Percentiles rank a stretch among this genome's conserved stretches.
Evolutionary conservation across 2,888 invertebrate genomes (phyloP).

Genomic region (Graphium colonna): DNA sequence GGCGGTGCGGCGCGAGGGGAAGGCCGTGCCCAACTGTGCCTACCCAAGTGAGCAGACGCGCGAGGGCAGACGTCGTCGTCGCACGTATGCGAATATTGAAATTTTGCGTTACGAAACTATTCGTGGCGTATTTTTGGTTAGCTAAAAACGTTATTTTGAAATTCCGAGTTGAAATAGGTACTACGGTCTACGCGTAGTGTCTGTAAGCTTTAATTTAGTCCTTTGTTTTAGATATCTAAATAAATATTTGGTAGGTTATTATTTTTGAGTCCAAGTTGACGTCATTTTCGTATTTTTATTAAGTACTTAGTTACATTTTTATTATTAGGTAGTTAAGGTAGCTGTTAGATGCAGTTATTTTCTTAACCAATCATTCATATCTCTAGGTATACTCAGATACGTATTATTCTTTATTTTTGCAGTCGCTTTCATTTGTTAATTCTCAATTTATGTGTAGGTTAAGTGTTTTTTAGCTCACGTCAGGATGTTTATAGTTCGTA

Average conservation of each 20-base stretch:
- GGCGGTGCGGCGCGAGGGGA: conserved; percentile 5
- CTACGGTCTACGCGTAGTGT: conserved; percentile 12
- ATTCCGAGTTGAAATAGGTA: conserved; percentile 13
- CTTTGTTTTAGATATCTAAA: conserved; percentile 17
- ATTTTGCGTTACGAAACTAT: background rate
- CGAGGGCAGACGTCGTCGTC: background rate
- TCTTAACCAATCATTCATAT: background rate
- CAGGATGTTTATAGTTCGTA: background rate
- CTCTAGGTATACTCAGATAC: conserved; percentile 2
- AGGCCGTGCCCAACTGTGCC: background rate
- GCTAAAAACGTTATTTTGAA: conserved; percentile 6
- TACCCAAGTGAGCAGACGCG: background rate
- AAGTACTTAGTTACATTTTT: background rate
- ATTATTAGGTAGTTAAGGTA: background rate
- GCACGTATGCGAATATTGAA: background rate
- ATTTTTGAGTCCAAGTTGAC: conserved; percentile 9
- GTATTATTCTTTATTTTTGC: conserved; percentile 1
- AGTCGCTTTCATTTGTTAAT: background rate
- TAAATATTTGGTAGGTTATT: conserved; percentile 16
- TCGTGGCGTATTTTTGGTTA: conserved; percentile 1
- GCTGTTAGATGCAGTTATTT: background rate
- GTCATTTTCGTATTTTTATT: conserved; percentile 1
- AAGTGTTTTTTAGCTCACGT: conserved; percentile 4
- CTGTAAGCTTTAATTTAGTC: conserved; percentile 18
- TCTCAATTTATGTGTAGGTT: conserved; percentile 4